Conservation (phyloP, 2,888 invertebrate genomes). For the Spialia ferax region DNA sequence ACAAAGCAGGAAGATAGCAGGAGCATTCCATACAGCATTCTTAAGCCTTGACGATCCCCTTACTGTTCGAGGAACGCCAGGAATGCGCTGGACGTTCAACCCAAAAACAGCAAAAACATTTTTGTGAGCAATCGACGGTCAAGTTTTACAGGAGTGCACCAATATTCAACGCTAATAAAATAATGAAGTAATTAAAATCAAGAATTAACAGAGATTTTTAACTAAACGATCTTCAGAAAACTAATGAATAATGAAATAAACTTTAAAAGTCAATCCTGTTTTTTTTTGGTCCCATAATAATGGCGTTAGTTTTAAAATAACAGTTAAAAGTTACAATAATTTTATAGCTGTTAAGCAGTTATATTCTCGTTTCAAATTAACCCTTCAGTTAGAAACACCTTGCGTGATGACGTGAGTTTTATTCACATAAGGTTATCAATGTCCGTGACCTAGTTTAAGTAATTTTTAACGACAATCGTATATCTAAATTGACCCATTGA, state of each 20-base stretch:
- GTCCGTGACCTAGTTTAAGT: slow-evolving; percentile 41
- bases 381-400: slow-evolving; percentile 23
- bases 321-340: not conserved
- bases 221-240: no score
- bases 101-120: slow-evolving; percentile 52
- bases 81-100: slow-evolving; percentile 67
- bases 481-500: slow-evolving; percentile 51
- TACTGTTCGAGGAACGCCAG: slow-evolving; percentile 60
- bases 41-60: slow-evolving; percentile 60
- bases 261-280: no score
- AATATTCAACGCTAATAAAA: slow-evolving; percentile 24
- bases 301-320: not conserved
- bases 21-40: slow-evolving; percentile 74
- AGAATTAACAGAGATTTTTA: no score
- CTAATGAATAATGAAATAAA: no score
- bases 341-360: not conserved
- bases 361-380: slow-evolving; percentile 13
- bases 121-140: slow-evolving; percentile 43
- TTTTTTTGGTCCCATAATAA: not conserved
- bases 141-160: slow-evolving; percentile 54
- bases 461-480: slow-evolving; percentile 49
- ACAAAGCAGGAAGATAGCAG: slow-evolving; percentile 58
- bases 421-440: slow-evolving; percentile 19
- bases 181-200: no score
- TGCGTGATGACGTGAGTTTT: slow-evolving; percentile 26